Percentiles rank a stretch among this genome's conserved stretches.
Conservation (phyloP, 64 coral and sea anemone genomes). For the Astreopora myriophthalma region DNA sequence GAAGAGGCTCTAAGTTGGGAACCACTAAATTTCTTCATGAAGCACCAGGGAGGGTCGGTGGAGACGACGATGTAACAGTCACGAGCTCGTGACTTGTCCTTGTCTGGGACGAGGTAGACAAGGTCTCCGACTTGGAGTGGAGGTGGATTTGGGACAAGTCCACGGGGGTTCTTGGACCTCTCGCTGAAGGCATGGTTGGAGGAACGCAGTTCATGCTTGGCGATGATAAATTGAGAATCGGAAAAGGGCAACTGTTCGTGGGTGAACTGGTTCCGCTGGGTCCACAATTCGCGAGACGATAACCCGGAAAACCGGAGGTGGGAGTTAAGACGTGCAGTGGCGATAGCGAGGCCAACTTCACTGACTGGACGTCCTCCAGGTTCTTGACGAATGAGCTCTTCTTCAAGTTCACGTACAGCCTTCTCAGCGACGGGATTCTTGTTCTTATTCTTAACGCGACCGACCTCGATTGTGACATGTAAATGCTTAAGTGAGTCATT, state of each 20-base stretch:
- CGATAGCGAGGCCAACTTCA: slow-evolving; percentile 19
- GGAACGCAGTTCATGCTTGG: slow-evolving; percentile 9
- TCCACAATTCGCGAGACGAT: slow-evolving; percentile 64
- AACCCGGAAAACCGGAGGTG: slow-evolving; percentile 25
- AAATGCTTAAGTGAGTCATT: not conserved
- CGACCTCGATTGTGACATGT: slow-evolving; percentile 8
- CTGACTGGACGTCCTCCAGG: slow-evolving; percentile 39
- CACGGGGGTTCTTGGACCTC: slow-evolving; percentile 21
- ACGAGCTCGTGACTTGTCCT: slow-evolving; percentile 32
- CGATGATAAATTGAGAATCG: slow-evolving; percentile 49
- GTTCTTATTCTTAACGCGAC: not conserved
- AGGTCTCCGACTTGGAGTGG: slow-evolving; percentile 9
- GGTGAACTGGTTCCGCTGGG: slow-evolving; percentile 62
- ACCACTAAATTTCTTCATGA: slow-evolving; percentile 51
- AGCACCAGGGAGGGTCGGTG: slow-evolving; percentile 17
- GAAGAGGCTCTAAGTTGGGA: slow-evolving; percentile 48
- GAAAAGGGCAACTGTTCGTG: slow-evolving; percentile 51
- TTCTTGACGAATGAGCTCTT: slow-evolving; percentile 21
- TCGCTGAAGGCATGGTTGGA: slow-evolving; percentile 44
- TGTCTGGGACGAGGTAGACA: slow-evolving; percentile 58
- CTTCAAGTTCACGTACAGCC: slow-evolving; percentile 6
- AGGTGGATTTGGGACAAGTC: not conserved
- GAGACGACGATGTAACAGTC: slow-evolving; percentile 46
- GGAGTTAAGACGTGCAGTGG: slow-evolving; percentile 53
- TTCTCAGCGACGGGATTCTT: slow-evolving; percentile 34